Conservation (phyloP, 2,113 vertebrate species). For the Ciconia maguari region DNA sequence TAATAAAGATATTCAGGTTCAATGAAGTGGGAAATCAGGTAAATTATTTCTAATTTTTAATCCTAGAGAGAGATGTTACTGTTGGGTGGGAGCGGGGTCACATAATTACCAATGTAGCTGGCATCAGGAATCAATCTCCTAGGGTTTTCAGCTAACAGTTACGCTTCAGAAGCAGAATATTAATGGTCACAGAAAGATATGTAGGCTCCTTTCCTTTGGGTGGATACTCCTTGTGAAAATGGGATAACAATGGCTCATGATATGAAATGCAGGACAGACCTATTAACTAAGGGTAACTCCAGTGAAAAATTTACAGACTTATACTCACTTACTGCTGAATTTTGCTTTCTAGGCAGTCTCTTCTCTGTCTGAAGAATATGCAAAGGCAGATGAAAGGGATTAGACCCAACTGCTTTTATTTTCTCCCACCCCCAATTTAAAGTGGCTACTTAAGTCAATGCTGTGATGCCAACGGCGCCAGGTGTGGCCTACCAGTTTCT, state of each 20-base stretch:
- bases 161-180: not conserved
- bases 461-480: not conserved
- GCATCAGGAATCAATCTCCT: not conserved
- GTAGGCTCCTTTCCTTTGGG: not conserved
- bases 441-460: not conserved
- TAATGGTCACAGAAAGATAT: not conserved
- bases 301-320: not conserved
- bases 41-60: not conserved
- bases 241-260: not conserved
- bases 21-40: not conserved
- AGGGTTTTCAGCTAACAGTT: not conserved
- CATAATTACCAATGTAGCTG: not conserved
- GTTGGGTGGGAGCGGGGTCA: not conserved
- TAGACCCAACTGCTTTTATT: not conserved
- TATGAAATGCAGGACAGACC: not conserved
- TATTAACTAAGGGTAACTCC: not conserved
- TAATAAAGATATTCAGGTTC: not conserved
- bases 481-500: not conserved
- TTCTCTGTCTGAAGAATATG: not conserved
- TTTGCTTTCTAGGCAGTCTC: not conserved
- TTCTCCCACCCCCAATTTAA: not conserved
- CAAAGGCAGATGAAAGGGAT: not conserved
- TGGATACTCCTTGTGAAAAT: not conserved
- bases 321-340: not conserved
- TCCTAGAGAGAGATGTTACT: not conserved